Conservation (phyloP, 2,797 vertebrate genomes). For the Crossoptilon crossoptilon region DNA sequence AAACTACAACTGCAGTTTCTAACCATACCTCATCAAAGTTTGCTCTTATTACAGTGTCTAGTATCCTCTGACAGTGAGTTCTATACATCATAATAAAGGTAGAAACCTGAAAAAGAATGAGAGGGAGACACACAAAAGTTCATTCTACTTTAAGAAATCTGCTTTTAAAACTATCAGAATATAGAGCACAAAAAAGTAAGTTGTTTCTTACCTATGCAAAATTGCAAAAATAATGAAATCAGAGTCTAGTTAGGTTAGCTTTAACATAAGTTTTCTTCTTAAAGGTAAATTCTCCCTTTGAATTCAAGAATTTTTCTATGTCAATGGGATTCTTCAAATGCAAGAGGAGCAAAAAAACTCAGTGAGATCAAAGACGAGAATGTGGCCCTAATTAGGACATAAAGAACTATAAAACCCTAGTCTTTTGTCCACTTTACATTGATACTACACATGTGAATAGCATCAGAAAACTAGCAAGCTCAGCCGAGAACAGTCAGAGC, state of each 20-base stretch:
- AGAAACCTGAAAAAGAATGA: slow-evolving; percentile 87
- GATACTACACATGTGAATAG: slow-evolving; percentile 61
- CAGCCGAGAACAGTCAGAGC: slow-evolving; percentile 29
- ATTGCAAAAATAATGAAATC: slow-evolving; percentile 36
- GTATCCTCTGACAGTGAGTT: slow-evolving; percentile 99
- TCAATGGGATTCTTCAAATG: slow-evolving; percentile 67
- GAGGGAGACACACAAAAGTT: slow-evolving; percentile 37
- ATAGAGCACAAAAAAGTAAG: neutral
- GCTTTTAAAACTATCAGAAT: neutral
- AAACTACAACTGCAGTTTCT: neutral
- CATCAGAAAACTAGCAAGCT: slow-evolving; percentile 40
- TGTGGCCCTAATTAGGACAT: slow-evolving; percentile 71
- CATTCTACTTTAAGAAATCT: neutral
- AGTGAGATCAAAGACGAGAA: slow-evolving; percentile 70
- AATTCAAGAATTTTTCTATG: slow-evolving; percentile 55
- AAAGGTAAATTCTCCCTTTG: slow-evolving; percentile 61
- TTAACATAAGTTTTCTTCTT: slow-evolving; percentile 44
- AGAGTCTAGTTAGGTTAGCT: slow-evolving; percentile 1
- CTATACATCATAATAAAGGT: slow-evolving; percentile 99
- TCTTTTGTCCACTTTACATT: slow-evolving; percentile 63
- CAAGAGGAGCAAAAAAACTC: slow-evolving; percentile 68
- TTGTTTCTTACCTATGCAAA: neutral
- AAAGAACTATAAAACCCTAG: slow-evolving; percentile 66
- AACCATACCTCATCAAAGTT: slow-evolving; percentile 96
- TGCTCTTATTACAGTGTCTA: slow-evolving; percentile 98